Conservation (phyloP, 2,888 invertebrate species). For the Plebejus melissa region DNA sequence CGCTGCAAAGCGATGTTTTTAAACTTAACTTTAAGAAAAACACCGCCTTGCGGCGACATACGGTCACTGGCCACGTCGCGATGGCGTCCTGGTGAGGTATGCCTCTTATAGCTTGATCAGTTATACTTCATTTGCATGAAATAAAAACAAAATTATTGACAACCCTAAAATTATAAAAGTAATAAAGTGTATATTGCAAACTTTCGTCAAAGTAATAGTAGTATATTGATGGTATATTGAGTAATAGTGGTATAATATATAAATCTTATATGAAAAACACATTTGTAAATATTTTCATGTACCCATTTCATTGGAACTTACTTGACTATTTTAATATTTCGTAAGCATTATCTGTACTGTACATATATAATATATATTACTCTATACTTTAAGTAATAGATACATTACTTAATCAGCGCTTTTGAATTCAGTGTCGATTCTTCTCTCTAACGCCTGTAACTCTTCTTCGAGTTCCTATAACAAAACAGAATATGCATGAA, state of each 20-base stretch:
- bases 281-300: slow-evolving; percentile 21
- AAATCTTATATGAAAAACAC: slow-evolving; percentile 10
- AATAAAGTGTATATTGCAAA: not conserved
- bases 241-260: slow-evolving; percentile 26
- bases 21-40: no score
- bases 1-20: no score
- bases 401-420: slow-evolving; percentile 48
- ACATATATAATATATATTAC: slow-evolving; percentile 32
- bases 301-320: slow-evolving; percentile 21
- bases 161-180: not conserved
- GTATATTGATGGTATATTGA: not conserved
- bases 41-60: no score
- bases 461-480: slow-evolving; percentile 62
- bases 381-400: slow-evolving; percentile 28
- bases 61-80: no score
- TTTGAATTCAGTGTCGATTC: slow-evolving; percentile 65
- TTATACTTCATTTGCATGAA: not conserved
- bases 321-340: slow-evolving; percentile 19
- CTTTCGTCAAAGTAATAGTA: not conserved
- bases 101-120: not conserved
- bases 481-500: slow-evolving; percentile 30
- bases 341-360: slow-evolving; percentile 26
- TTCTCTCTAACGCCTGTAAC: slow-evolving; percentile 58
- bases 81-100: not conserved
- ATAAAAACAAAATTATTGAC: not conserved